phyloP scores from a whole-genome alignment of 2,888 invertebrate species.

The Mythimna lalbum region DNA sequence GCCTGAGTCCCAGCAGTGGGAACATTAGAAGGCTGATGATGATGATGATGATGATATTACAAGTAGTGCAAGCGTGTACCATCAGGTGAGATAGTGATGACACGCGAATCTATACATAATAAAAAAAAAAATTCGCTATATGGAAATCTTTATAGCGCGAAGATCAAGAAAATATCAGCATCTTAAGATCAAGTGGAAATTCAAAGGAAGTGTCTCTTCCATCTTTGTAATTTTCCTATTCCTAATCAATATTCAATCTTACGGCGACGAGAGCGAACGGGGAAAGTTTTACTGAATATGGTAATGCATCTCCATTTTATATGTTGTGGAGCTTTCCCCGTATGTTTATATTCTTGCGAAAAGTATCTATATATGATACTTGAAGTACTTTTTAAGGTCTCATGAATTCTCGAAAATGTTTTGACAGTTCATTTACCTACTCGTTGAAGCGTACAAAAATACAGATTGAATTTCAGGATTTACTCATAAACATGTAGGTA shows the following conservation, averaged over 20 bases:
- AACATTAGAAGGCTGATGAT: too few species aligned
- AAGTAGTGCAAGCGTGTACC: too few species aligned
- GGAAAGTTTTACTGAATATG: constrained; percentile 40
- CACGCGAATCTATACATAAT: too few species aligned
- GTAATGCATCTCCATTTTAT: constrained; percentile 22
- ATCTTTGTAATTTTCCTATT: constrained; percentile 19
- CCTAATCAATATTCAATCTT: constrained; percentile 31
- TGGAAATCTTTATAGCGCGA: neutral
- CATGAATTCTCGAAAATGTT: constrained; percentile 2
- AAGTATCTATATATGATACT: neutral
- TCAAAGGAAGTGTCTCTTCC: constrained; percentile 13
- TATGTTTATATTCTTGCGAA: constrained; percentile 16
- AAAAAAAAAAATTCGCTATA: too few species aligned
- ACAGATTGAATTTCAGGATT: neutral
- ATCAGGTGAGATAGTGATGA: too few species aligned
- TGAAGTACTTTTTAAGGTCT: neutral
- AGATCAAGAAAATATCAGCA: neutral
- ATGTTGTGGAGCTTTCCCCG: neutral
- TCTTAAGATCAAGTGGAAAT: neutral
- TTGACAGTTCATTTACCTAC: neutral
- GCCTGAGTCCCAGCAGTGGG: too few species aligned
- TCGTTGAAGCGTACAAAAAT: neutral
- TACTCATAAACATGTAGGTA: too few species aligned
- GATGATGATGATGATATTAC: too few species aligned
- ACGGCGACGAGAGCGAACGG: constrained; percentile 4